Conservation (phyloP, 2,113 vertebrate species). For the Tupaia chinensis region DNA sequence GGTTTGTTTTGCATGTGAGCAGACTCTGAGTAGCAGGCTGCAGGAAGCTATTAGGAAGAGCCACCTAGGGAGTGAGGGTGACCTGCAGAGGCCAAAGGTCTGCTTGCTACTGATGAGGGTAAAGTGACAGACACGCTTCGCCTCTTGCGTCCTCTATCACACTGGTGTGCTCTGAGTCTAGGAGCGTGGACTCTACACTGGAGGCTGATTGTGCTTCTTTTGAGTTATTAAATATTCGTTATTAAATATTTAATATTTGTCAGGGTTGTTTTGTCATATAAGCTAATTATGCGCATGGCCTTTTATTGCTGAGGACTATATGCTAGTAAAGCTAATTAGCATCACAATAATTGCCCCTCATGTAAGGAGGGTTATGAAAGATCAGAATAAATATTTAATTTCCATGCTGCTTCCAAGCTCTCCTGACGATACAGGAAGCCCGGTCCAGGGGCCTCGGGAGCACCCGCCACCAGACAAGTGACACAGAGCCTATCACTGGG, state of each 20-base stretch:
- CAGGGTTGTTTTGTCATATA: constrained; percentile 35
- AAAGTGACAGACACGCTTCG: background rate
- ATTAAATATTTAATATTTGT: constrained; percentile 74
- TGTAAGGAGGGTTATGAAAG: background rate
- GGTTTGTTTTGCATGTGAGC: constrained; percentile 39
- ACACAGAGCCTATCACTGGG: background rate
- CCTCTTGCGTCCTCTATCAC: background rate
- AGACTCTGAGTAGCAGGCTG: constrained; percentile 50
- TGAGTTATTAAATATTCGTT: constrained; percentile 58
- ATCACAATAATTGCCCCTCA: constrained; percentile 6
- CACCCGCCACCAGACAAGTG: background rate
- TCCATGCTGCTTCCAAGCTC: background rate
- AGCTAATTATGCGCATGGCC: constrained; percentile 41
- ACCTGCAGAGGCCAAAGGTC: constrained; percentile 53
- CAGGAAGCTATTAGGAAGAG: background rate
- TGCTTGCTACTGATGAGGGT: constrained; percentile 23
- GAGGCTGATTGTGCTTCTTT: background rate
- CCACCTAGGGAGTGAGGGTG: constrained; percentile 15
- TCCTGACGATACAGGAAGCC: background rate
- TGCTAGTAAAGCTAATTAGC: constrained; percentile 53
- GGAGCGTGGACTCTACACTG: background rate
- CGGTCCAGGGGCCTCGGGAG: background rate
- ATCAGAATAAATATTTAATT: constrained; percentile 63
- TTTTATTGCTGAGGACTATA: constrained; percentile 56
- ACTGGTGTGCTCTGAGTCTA: background rate